Conservation (phyloP, 2,797 vertebrate species). For the Prunella strophiata region DNA sequence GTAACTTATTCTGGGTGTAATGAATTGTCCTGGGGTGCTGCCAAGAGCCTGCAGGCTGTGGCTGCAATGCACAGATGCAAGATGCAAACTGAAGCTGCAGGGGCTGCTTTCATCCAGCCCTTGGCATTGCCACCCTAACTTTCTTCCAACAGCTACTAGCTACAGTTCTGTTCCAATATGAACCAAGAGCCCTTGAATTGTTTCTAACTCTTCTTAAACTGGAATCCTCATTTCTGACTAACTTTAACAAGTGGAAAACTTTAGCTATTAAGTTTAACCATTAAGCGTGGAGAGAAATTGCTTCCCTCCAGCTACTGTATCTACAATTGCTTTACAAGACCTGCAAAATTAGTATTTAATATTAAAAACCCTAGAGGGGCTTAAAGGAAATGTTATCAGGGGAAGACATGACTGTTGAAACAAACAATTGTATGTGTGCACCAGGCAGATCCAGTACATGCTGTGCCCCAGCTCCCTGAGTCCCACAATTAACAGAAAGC, state of each 20-base stretch:
- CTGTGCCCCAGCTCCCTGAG: not conserved
- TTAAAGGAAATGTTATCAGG: not conserved
- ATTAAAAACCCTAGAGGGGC: constrained; percentile 13
- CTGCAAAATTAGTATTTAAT: constrained; percentile 50
- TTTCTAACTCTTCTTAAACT: not conserved
- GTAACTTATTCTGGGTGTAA: constrained; percentile 40
- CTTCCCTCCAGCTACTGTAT: constrained; percentile 31
- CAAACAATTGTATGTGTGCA: not conserved
- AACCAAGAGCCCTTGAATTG: not conserved
- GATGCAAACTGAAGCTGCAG: constrained; percentile 34
- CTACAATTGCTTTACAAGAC: constrained; percentile 47
- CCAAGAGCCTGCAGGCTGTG: constrained; percentile 34
- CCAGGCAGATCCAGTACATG: not conserved
- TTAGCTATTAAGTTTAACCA: constrained; percentile 26
- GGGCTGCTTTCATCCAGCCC: constrained; percentile 17
- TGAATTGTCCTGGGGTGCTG: constrained; percentile 50
- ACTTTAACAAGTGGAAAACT: constrained; percentile 22
- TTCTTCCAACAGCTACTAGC: not conserved
- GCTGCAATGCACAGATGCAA: constrained; percentile 46
- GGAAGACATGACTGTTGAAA: not conserved
- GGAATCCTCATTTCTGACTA: constrained; percentile 7
- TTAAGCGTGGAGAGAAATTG: constrained; percentile 19
- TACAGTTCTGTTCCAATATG: not conserved
- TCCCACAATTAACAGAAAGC: not conserved
- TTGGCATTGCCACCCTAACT: not conserved